Evolutionary conservation across 2,113 vertebrate species (phyloP), one percentile per base, ranked within the genome.

Genomic region (Sinosuthora webbiana): DNA sequence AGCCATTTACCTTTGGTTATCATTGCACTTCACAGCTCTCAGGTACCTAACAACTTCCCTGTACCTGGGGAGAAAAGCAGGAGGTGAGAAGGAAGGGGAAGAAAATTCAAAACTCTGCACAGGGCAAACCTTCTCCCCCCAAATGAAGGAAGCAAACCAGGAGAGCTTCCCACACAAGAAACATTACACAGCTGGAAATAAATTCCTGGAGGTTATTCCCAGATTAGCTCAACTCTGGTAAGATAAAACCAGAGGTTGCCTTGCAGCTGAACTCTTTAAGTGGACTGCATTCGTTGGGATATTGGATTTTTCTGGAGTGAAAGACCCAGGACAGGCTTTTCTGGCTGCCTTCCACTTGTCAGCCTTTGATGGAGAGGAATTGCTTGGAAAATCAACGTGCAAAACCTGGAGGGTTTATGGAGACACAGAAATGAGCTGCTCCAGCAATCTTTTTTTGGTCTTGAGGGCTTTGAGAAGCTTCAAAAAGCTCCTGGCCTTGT

Each of bases 41-140:
- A 98, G 89, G 74, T 97, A 98, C 21, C 95, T 95, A 69, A 97
- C 90, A 47, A 96, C 78, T 63, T 98, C 96, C 49, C 44, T 96
- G 25, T 97, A 97, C 18, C 98, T 97, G 47, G 37, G 31, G 45
- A 63, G 30, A 14, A 31, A 49, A 63, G 6, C 7, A 37, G 28
- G n/a, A 5, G 8, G 22, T 25, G 67, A 63, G 27, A 2, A 45
- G 33, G n/a, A 37, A 82, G 50, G 68, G 42, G 64, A 60, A 57
- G 57, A 15, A 86, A 45, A 23, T 5, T 11, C 35, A 74, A 21
- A 62, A 50, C 33, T 65, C 8, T 4, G 35, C 2, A 50, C 55
- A 86, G 19, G 10, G 23, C 33, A 79, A 64, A 21, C 7, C 69
- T 30, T 35, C 16, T 15, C 31, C 39, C 14, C 6, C 31, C 55